Base-by-base conservation (phyloP, 2,888 invertebrate species). In the Lithophane socia region DNA sequence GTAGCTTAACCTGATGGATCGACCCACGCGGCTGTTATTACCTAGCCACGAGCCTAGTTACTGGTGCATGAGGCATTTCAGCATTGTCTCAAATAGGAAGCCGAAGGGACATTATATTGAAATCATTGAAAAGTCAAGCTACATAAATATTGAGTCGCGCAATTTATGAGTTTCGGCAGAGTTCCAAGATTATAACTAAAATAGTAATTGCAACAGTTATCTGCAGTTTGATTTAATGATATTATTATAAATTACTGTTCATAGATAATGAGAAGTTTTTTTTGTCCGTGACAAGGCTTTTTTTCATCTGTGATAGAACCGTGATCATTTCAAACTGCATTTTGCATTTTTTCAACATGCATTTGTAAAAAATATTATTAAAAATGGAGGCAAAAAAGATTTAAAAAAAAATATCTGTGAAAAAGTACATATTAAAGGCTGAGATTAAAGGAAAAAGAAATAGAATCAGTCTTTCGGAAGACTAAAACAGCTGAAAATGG, bases 311-410 rank as follows among this genome's bases (percentile, higher is more conserved):
- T 37, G n/a, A 4, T n/a, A 9, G 10, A 29, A 71, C 29, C 18
- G 16, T 49, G 16, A 13, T n/a, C 0, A 13, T 37, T n/a, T 49
- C 8, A 49, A 29, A 18, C 2, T 9, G 1, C 21, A 1, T 0
- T 9, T 0, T 13, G 1, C 21, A 5, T 3, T 37, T 0, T 8
- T 3, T 44, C 9, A 9, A n/a, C n/a, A n/a, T n/a, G n/a, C n/a
- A n/a, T n/a, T n/a, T n/a, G 0, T 52, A 8, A 18, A 52, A 52
- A 18, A 18, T 18, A 18, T 18, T 21, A 52, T 3, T n/a, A 54
- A n/a, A 54, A 54, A n/a, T 10, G n/a, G 10, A 54, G 21, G 3
- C 54, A n/a, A 54, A n/a, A 10, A n/a, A 4, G n/a, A n/a, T n/a
- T n/a, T n/a, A n/a, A 3, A n/a, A n/a, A 54, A 8, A 52, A 21